Conservation (phyloP, 2,113 vertebrate genomes). For the Mesitornis unicolor region DNA sequence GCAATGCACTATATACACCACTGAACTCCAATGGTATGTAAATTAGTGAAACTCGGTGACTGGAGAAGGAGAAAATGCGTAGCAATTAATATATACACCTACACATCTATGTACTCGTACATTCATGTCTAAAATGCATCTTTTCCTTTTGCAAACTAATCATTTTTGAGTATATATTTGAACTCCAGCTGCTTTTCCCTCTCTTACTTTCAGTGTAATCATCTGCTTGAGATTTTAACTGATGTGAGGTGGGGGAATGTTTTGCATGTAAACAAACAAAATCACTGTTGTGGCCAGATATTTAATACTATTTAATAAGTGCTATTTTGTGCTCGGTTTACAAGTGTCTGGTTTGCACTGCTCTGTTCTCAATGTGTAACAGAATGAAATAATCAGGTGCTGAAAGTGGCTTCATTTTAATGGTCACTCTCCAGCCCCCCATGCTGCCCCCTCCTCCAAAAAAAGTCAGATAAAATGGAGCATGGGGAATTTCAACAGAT, state of each 20-base stretch:
- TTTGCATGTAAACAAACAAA: conserved; percentile 69
- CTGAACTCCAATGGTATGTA: conserved; percentile 78
- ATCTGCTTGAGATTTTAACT: conserved; percentile 30
- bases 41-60: conserved; percentile 77
- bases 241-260: conserved; percentile 30
- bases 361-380: conserved; percentile 62
- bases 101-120: neutral
- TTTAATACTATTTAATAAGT: conserved; percentile 32
- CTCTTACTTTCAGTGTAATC: conserved; percentile 39
- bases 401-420: conserved; percentile 69
- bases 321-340: conserved; percentile 37
- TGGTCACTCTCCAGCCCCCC: conserved; percentile 42
- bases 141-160: conserved; percentile 34
- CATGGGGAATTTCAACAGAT: conserved; percentile 67
- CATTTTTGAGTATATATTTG: conserved; percentile 40
- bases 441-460: conserved; percentile 38
- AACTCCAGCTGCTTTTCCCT: conserved; percentile 40
- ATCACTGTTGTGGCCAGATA: conserved; percentile 44
- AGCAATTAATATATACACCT: conserved; percentile 44
- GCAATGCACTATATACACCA: conserved; percentile 59
- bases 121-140: conserved; percentile 15
- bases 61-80: conserved; percentile 50
- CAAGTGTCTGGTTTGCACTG: conserved; percentile 59
- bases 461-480: conserved; percentile 74
- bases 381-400: conserved; percentile 73